Evolutionary conservation across 37 sponge, comb jelly and placozoan genomes (phyloP).

Genomic region (Ephydatia muelleri): DNA sequence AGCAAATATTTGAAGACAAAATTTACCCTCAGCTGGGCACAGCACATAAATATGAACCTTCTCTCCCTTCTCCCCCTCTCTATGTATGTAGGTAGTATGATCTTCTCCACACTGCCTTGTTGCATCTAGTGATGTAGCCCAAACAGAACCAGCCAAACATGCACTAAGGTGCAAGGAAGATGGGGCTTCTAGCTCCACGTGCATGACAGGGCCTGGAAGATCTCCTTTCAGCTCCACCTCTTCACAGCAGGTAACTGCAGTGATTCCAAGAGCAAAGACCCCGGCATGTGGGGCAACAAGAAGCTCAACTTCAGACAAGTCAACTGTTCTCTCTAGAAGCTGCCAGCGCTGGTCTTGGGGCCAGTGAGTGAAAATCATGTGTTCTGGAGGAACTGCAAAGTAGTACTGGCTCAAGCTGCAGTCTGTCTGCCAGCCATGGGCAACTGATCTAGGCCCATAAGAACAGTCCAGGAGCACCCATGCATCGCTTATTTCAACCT

Average conservation of each 20-base stretch:
- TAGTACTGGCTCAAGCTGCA: neutral
- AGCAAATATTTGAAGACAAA: neutral
- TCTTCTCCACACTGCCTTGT: neutral
- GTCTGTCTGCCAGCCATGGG: neutral
- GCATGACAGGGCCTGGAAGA: neutral
- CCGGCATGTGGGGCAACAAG: neutral
- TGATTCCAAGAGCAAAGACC: neutral
- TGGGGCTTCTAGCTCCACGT: neutral
- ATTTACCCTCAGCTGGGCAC: neutral
- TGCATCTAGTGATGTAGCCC: neutral
- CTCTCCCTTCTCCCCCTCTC: neutral
- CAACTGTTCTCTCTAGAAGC: slow-evolving; percentile 11
- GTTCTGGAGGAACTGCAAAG: slow-evolving; percentile 28
- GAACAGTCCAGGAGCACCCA: slow-evolving; percentile 37
- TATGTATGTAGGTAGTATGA: neutral
- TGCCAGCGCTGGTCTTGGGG: slow-evolving; percentile 3
- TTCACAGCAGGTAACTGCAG: neutral
- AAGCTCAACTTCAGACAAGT: neutral
- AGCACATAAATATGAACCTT: neutral
- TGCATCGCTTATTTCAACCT: slow-evolving; percentile 17
- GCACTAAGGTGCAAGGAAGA: neutral
- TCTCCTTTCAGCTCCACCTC: neutral
- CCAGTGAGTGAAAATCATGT: slow-evolving; percentile 34
- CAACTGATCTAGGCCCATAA: slow-evolving; percentile 4
- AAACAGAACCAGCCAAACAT: too few species aligned